Evolutionary conservation across 2,797 vertebrate species (phyloP), one percentile per base, ranked within the genome.

Genomic region (Argyrosomus regius): DNA sequence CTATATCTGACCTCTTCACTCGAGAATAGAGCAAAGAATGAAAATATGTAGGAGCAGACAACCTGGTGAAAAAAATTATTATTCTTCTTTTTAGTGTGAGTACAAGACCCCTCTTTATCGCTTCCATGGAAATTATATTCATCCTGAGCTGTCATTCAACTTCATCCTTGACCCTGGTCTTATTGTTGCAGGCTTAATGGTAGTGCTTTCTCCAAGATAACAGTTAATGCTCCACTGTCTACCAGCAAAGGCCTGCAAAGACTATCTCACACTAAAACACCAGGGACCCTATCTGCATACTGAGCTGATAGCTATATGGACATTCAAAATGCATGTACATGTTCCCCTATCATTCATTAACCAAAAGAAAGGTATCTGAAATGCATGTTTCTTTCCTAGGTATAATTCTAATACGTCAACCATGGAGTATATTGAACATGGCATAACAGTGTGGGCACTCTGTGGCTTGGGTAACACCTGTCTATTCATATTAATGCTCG

Each of bases 81-180:
- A 92, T 93, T 92, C 88, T 45, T 88, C 87, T 92, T 95, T 94
- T 91, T 91, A 89, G 82, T 75, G 67, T 14, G 79, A 92, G 87
- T 84, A 90, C 91, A 86, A 89, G 86, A 92, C 83, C 91, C 66
- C 82, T 80, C 91, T 93, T 94, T 95, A 95, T 95, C 94, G 79
- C 89, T 81, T 78, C 88, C 79, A 73, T 17, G 45, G 88, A 88
- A 93, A 94, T 94, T 91, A 91, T 91, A 91, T 90, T 91, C 88
- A 93, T 91, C 89, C 90, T 57, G 86, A 91, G 91, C 94, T 94
- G 92, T 94, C 94, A 91, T 91, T 95, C 95, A 95, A 93, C 90
- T 93, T 93, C 93, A 94, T 94, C 93, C 92, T 93, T 94, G 94
- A 95, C 93, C 92, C 92, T 56, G 78, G 88, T 76, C 86, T 93